These are phyloP conservation scores for Pseudoatta argentina DNA, from an alignment of 1,140 invertebrate genomes.

Conservation along the genomic window DNA sequence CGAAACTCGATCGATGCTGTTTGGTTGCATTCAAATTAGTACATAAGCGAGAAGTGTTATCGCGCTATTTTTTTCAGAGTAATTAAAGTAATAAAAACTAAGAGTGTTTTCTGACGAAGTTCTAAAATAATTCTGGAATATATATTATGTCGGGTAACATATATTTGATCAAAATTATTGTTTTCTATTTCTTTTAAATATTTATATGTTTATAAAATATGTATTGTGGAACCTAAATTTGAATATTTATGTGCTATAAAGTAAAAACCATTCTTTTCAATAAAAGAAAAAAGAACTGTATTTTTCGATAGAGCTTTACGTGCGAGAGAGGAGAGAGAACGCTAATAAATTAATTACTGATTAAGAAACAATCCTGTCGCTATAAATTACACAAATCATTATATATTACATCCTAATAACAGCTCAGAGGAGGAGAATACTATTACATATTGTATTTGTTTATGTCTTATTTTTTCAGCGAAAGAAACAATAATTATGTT, in stretches of 20 bases:
- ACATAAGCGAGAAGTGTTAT: not conserved
- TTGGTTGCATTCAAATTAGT: not conserved
- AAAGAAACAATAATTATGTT: not conserved
- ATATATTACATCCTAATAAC: not conserved
- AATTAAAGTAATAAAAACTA: not conserved
- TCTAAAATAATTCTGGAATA: not conserved
- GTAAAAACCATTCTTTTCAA: not conserved
- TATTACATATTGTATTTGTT: not conserved
- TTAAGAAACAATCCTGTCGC: not conserved
- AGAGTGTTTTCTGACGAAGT: not conserved
- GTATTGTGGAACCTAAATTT: not conserved
- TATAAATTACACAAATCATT: not conserved
- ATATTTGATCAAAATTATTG: not conserved
- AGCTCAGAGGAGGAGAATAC: not conserved
- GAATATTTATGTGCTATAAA: not conserved
- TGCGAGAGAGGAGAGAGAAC: not conserved
- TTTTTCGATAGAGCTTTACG: not conserved
- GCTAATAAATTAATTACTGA: constrained; percentile 5
- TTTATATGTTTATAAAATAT: not conserved
- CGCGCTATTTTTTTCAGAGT: not conserved
- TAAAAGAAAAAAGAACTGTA: not conserved
- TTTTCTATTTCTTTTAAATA: not conserved
- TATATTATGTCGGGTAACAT: not conserved
- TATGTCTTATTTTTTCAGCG: not conserved
- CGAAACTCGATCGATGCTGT: constrained; percentile 28